Conservation (phyloP, 2,113 vertebrate genomes). For the Paraplagusia blochii region DNA sequence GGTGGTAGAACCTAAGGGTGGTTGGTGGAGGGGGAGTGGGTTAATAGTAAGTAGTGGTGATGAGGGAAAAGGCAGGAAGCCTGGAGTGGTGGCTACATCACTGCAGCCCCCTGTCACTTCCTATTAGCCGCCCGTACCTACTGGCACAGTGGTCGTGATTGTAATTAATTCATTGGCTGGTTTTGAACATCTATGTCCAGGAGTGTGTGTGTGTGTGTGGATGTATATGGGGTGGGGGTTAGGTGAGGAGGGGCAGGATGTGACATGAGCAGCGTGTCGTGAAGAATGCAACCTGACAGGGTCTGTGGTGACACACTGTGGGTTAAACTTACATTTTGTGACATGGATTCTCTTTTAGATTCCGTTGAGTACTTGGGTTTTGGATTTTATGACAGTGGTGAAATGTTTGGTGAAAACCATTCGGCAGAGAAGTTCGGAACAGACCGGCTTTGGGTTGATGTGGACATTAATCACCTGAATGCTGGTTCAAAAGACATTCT, state of each 20-base stretch:
- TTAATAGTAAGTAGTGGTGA: too few species aligned
- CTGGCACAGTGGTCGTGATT: slow-evolving; percentile 47
- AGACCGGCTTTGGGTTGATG: too few species aligned
- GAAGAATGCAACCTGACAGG: slow-evolving; percentile 56
- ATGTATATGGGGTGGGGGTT: slow-evolving; percentile 10
- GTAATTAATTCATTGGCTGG: slow-evolving; percentile 63
- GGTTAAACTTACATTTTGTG: slow-evolving; percentile 56
- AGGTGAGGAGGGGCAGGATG: too few species aligned
- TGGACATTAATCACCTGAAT: too few species aligned
- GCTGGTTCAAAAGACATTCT: too few species aligned
- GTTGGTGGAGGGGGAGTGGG: slow-evolving; percentile 20
- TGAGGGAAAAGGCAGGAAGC: slow-evolving; percentile 47
- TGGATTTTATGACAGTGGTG: neutral
- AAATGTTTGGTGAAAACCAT: too few species aligned
- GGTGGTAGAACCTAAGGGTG: slow-evolving; percentile 21
- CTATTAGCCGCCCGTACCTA: slow-evolving; percentile 59
- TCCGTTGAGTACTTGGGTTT: too few species aligned
- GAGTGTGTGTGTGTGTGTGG: slow-evolving; percentile 5
- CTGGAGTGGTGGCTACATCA: slow-evolving; percentile 63
- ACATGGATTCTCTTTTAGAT: slow-evolving; percentile 24
- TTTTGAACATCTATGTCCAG: slow-evolving; percentile 15
- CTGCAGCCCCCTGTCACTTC: slow-evolving; percentile 70
- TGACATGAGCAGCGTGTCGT: too few species aligned
- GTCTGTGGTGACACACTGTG: slow-evolving; percentile 47
- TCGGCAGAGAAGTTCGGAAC: too few species aligned